Base-by-base conservation (phyloP, 2,113 vertebrate species). In the Mustela nigripes region DNA sequence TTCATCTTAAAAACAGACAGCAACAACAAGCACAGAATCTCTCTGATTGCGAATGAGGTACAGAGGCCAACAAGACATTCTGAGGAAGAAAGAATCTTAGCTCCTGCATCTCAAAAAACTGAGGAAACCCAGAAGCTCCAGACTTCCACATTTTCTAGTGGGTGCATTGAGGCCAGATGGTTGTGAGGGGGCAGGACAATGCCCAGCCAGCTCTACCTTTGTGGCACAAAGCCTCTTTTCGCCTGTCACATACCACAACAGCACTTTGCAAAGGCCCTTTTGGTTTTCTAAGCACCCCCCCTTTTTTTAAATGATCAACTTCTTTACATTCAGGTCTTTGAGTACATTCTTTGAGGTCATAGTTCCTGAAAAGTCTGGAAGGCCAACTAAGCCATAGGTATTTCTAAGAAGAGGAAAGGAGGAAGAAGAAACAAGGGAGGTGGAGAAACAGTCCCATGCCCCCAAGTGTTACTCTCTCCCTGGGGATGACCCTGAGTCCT, bases 381-480 rank as follows among this genome's bases (percentile, higher is more conserved):
- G 83, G 45, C 21, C 78, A 93, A 26, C 24, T 31, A 60, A 93
- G 60, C 73, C 39, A 28, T 21, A 33, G n/a, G 76, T 76, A 33
- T 48, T 86, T 96, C 73, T 96, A 48, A 42, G 79, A 86, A 48
- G 33, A 89, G 50, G 60, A 81, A 79, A 42, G 78, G 48, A 79
- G 39, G 28, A 42, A 48, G 36, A 81, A 63, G 45, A 26, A 89
- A 58, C 7, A 3, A 26, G 22, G 16, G 10, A 31, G 36, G 53
- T 14, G 3, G 50, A 2, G 31, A 45, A 26, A 48, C 24, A 33
- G n/a, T 24, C 5, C 9, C 0, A 0, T 45, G 4, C 11, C n/a
- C 21, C 67, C 33, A 14, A 14, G 24, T 26, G 42, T n/a, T 58
- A 6, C 9, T 71, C 14, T 65, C 42, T 83, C 11, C 65, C 42